Base-by-base conservation (phyloP, 2,797 vertebrate genomes). In the Oceanodroma leucorhoa region DNA sequence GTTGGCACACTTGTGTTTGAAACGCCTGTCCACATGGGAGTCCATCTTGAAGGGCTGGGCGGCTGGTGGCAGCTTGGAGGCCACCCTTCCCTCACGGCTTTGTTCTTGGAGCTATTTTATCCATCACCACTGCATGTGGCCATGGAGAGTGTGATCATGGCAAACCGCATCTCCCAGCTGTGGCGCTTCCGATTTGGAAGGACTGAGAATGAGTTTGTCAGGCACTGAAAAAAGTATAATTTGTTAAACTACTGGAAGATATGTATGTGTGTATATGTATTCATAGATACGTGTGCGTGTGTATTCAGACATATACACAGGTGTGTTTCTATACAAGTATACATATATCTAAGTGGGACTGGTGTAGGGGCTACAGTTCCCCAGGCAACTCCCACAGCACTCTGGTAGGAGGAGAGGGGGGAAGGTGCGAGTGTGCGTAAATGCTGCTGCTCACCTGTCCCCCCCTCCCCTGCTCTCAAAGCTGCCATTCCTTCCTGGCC, bases 11-110 rank as follows among this genome's bases (percentile, higher is more conserved):
- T 9, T 22, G 10, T 16, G 40, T 72, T 19, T 65, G 43, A 30
- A 51, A 71, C 0, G 0, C 17, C 10, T 40, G 23, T 13, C 24
- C 16, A 6, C 5, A 0, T 4, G 4, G 60, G 18, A 43, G 36
- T 21, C 23, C 22, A 18, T 26, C 17, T 15, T 4, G 19, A 36
- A n/a, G 41, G 30, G 32, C 62, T 41, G 34, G 36, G 9, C 21
- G 22, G 24, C 0, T 9, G 46, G 17, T 15, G 30, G 41, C 62
- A 69, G 62, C 70, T 69, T 32, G 55, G 70, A 30, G 71, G 12
- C 26, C 62, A 23, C 34, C 11, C 22, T 27, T 36, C 41, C 64
- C 58, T 30, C 32, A 4, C 15, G 23, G 11, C 23, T n/a, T 40
- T 1, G 0, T n/a, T 50, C 43, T 77, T 1, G 2, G 12, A 23